These are phyloP conservation scores for Hymenopus coronatus DNA, from an alignment of 2,888 invertebrate species.

Conservation along the genomic window DNA sequence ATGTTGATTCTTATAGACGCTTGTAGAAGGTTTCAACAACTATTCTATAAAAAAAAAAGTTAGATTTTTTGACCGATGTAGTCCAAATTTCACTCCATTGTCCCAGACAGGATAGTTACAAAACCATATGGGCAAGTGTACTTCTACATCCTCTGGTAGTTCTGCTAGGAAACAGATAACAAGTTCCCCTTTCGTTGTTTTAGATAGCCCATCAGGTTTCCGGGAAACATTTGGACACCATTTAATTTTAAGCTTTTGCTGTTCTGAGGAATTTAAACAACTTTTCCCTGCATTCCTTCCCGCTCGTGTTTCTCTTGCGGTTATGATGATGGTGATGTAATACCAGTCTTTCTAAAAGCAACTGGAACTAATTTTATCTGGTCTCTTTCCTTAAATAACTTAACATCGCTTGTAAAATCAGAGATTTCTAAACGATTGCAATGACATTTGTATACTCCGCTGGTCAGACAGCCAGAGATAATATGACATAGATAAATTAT, in stretches of 20 bases:
- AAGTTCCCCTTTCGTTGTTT: no score
- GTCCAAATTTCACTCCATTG: no score
- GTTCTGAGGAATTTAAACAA: not conserved
- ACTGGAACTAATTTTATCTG: not conserved
- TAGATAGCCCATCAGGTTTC: no score
- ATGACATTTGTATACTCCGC: not conserved
- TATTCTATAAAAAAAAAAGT: no score
- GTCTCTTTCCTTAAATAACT: not conserved
- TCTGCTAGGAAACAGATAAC: no score
- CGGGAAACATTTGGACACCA: no score
- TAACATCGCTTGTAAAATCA: not conserved
- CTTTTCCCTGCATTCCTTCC: not conserved
- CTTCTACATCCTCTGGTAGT: no score
- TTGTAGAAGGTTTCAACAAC: no score
- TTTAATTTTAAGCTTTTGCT: not conserved
- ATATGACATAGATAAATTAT: not conserved
- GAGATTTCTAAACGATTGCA: not conserved
- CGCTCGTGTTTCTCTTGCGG: not conserved
- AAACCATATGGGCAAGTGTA: no score
- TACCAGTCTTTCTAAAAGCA: not conserved
- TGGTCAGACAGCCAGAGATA: not conserved
- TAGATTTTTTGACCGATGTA: no score
- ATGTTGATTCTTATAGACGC: no score
- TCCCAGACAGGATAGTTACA: no score
- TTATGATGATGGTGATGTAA: not conserved